These are phyloP conservation scores for Machimus atricapillus DNA, from an alignment of 2,888 invertebrate genomes.

Conservation along the genomic window DNA sequence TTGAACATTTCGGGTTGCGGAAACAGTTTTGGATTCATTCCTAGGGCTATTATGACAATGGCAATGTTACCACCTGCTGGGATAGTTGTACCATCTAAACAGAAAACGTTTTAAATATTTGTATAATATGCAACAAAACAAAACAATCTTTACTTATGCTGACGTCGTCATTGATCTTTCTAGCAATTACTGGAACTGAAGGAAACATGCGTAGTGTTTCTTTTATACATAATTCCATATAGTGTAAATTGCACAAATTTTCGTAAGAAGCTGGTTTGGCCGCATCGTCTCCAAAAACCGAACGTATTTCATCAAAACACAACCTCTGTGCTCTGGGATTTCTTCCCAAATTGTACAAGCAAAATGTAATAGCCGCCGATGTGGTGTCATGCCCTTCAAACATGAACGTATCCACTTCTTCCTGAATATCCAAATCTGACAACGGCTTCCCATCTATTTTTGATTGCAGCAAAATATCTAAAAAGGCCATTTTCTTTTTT, in stretches of 20 bases:
- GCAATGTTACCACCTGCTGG: conserved; percentile 60
- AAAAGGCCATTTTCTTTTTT: conserved; percentile 70
- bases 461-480: conserved; percentile 71
- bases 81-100: conserved; percentile 57
- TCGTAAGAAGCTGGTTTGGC: conserved; percentile 56
- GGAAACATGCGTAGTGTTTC: conserved; percentile 60
- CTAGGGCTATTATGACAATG: conserved; percentile 56
- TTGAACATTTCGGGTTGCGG: conserved; percentile 56
- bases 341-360: conserved; percentile 63
- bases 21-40: conserved; percentile 56
- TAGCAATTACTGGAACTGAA: conserved; percentile 58
- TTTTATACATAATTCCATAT: conserved; percentile 59
- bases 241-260: conserved; percentile 56
- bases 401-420: conserved; percentile 79
- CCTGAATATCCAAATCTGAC: conserved; percentile 68
- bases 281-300: conserved; percentile 59
- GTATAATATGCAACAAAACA: too few relatives aligned
- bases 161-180: conserved; percentile 57
- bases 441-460: conserved; percentile 68
- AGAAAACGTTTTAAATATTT: neutral
- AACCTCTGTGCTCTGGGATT: conserved; percentile 64
- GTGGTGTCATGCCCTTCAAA: conserved; percentile 70
- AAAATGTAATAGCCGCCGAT: conserved; percentile 64
- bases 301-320: conserved; percentile 62
- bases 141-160: conserved; percentile 55